Evolutionary conservation across 1,140 invertebrate species (phyloP).

Genomic region (Pentalonia nigronervosa): DNA sequence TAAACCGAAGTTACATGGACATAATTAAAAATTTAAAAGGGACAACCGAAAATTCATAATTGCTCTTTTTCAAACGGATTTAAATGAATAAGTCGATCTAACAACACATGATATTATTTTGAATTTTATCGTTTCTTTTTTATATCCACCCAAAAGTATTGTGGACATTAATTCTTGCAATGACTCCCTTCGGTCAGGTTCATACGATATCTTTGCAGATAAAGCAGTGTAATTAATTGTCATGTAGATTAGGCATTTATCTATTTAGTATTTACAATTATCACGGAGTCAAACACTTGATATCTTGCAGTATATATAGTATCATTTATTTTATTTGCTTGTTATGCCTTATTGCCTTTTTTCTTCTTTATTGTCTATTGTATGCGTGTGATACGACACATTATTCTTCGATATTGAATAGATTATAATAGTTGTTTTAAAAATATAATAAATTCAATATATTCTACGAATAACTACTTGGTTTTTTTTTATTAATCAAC

Average conservation of each 20-base stretch:
- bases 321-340: slow-evolving; percentile 12
- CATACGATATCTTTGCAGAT: not conserved
- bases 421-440: not conserved
- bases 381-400: not conserved
- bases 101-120: not conserved
- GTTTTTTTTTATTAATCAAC: not conserved
- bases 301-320: not conserved
- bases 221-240: not conserved
- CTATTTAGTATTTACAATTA: not conserved
- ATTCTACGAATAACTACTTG: not conserved
- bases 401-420: not conserved
- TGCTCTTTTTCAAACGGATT: not conserved
- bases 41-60: not conserved
- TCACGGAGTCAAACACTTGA: not conserved
- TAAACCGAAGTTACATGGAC: not conserved
- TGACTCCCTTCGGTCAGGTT: not conserved
- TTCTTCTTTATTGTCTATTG: not conserved
- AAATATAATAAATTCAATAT: not conserved
- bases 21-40: not conserved
- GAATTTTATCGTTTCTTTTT: not conserved
- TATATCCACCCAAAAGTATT: not conserved
- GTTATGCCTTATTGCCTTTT: not conserved
- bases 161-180: not conserved
- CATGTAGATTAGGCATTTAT: not conserved
- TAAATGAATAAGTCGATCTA: not conserved